Evolutionary conservation across 2,113 vertebrate species (phyloP), one percentile per base, ranked within the genome.

Genomic region (Thalassarche chlororhynchos): DNA sequence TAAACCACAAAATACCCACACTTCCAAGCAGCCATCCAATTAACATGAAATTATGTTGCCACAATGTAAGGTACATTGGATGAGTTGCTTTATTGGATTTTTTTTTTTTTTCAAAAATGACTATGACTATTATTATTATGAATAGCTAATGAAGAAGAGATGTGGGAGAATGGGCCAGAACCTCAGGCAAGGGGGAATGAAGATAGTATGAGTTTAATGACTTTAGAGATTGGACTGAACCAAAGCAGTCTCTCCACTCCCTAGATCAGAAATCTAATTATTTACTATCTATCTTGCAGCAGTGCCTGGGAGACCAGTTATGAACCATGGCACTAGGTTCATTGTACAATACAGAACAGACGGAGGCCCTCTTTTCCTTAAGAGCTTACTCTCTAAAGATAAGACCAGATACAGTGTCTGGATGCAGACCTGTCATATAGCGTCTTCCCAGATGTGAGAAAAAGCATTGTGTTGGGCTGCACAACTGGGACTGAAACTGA

Each of bases 41-140:
- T 96, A 96, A 91, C 20, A 8, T 42, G 19, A 93, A 93, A 97
- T 93, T 90, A 79, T 82, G 70, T 91, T 89, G n/a, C 90, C 71
- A 70, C 66, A 83, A 40, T 5, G 5, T 69, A 85, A 89, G 29
- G 57, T 58, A 42, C 19, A 64, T 76, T 46, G 26, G 19, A 86
- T 87, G 8, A 72, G 46, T 65, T 68, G 40, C 46, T 64, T 92
- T 86, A 51, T 80, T 75, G 40, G 31, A 9, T n/a, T 15, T 64
- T 84, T 75, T 52, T 9, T 68, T 87, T 75, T 52, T 9, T 0
- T 1, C 18, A 18, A 36, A 71, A 84, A 89, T 74, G 6, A 58
- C 13, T 80, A 17, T 65, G 38, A 68, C 34, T 76, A 52, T 68
- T 83, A 87, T 66, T 89, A 61, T 71, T 61, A 80, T n/a, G 49